Evolutionary conservation across 2,888 invertebrate species (phyloP).

Genomic region (Nomada flava): DNA sequence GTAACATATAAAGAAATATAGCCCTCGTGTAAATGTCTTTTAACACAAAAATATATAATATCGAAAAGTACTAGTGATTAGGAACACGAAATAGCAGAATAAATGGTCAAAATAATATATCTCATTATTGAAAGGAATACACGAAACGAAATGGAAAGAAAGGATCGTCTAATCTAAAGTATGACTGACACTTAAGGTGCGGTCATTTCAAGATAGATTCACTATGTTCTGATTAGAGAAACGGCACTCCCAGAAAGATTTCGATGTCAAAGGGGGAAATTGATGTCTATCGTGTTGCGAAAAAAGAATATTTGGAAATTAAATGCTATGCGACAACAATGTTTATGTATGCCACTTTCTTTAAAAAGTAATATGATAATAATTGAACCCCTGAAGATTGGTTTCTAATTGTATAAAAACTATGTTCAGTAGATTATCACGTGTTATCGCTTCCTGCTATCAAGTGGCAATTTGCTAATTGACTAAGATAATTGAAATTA

Average conservation of each 20-base stretch:
- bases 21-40: too few species aligned
- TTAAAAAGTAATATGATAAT: background rate
- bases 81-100: slow-evolving; percentile 4
- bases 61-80: background rate
- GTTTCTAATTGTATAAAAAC: background rate
- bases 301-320: background rate
- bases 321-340: background rate
- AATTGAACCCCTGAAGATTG: background rate
- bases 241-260: slow-evolving; percentile 48
- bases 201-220: slow-evolving; percentile 54
- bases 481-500: slow-evolving; percentile 37
- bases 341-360: too few species aligned
- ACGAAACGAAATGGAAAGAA: slow-evolving; percentile 30
- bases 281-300: too few species aligned
- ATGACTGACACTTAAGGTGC: slow-evolving; percentile 54
- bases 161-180: slow-evolving; percentile 33
- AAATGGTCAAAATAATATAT: background rate
- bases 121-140: background rate
- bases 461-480: slow-evolving; percentile 42
- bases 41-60: background rate
- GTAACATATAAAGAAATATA: too few species aligned
- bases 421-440: background rate
- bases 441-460: slow-evolving; percentile 7
- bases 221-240: slow-evolving; percentile 57
- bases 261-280: background rate